A percentile compares a stretch with the other conserved stretches of the same genome.
Conservation (phyloP, 1,140 invertebrate genomes). For the Helicoverpa armigera region DNA sequence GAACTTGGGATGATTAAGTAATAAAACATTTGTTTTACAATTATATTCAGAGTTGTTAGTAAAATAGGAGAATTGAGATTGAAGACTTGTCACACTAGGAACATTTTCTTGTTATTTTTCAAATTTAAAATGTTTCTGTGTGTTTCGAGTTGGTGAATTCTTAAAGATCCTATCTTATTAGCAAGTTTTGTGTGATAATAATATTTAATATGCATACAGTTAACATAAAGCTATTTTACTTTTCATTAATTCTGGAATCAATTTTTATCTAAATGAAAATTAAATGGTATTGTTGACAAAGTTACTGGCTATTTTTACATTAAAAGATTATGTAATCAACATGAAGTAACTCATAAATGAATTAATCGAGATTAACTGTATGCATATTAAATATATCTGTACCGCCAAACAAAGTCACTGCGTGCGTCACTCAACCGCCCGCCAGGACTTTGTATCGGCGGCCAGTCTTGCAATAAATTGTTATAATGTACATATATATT, state of each 20-base stretch:
- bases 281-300: background rate
- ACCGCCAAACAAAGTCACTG: background rate
- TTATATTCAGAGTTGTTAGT: background rate
- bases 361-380: background rate
- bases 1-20: background rate
- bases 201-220: slow-evolving; percentile 9
- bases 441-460: background rate
- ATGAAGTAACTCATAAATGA: background rate
- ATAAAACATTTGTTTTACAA: background rate
- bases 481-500: slow-evolving; percentile 21
- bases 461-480: background rate
- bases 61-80: background rate
- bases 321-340: background rate
- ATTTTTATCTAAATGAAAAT: background rate
- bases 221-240: no score
- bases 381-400: background rate
- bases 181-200: background rate
- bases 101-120: no score
- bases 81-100: background rate
- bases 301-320: background rate
- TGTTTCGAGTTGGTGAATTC: background rate
- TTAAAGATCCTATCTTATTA: background rate
- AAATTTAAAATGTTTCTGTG: no score
- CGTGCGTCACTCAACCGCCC: background rate
- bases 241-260: no score